Conservation (phyloP, 2,797 vertebrate species). For the Natrix natrix region DNA sequence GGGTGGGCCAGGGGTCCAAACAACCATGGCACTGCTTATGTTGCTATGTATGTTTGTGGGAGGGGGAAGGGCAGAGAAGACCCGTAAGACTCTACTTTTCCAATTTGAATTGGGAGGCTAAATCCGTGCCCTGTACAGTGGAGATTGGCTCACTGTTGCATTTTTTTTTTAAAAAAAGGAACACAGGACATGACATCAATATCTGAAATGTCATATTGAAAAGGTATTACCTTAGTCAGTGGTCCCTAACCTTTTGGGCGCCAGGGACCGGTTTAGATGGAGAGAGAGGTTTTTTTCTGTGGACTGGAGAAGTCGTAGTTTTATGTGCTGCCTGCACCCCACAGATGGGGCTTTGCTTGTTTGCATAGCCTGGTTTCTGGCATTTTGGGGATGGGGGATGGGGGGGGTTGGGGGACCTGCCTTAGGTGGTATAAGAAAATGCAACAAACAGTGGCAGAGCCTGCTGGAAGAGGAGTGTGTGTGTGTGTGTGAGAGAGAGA, state of each 20-base stretch:
- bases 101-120: background rate
- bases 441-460: background rate
- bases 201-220: background rate
- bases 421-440: background rate
- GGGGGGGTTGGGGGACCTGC: no score
- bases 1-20: background rate
- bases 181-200: background rate
- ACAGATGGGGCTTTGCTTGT: no score
- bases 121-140: background rate
- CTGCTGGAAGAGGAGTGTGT: background rate
- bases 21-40: background rate
- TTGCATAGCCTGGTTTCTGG: no score
- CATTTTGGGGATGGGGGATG: no score
- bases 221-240: background rate
- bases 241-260: no score
- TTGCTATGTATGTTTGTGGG: background rate
- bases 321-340: no score
- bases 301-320: no score
- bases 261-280: no score
- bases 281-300: no score
- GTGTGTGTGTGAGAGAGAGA: background rate
- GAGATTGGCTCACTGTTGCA: background rate
- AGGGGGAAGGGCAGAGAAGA: background rate
- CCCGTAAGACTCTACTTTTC: background rate
- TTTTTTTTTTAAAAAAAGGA: background rate